A percentile compares a stretch with the other conserved stretches of the same genome.
phyloP scores from a whole-genome alignment of 2,797 vertebrate species.

The Acrossocheilus wenchowensis region DNA sequence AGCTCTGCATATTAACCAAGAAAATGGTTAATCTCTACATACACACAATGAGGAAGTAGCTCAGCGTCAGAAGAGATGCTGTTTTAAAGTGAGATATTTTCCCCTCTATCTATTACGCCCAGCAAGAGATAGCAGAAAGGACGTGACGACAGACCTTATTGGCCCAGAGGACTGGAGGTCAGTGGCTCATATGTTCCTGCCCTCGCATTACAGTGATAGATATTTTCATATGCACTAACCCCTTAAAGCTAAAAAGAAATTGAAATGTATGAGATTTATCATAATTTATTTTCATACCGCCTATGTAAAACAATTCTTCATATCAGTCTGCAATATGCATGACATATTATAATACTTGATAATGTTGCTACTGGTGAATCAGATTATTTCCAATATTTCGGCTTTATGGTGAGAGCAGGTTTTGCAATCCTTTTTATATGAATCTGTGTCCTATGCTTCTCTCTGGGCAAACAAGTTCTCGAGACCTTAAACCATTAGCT shows the following conservation, averaged over 20 bases:
- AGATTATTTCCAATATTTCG: slow-evolving; percentile 2
- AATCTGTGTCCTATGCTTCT: not conserved
- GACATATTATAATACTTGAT: slow-evolving; percentile 24
- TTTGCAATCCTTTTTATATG: slow-evolving; percentile 1
- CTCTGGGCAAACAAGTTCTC: not conserved
- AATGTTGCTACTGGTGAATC: slow-evolving; percentile 2
- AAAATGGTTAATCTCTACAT: slow-evolving; percentile 54
- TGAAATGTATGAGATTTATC: slow-evolving; percentile 38
- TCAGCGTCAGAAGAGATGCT: slow-evolving; percentile 64
- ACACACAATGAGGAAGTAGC: slow-evolving; percentile 52
- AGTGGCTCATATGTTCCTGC: slow-evolving; percentile 46
- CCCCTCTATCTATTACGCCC: slow-evolving; percentile 49
- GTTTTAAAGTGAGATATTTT: slow-evolving; percentile 41
- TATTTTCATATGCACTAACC: slow-evolving; percentile 51
- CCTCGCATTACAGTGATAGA: slow-evolving; percentile 41
- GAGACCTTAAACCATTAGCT: not conserved
- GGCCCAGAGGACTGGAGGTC: slow-evolving; percentile 46
- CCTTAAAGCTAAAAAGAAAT: slow-evolving; percentile 37
- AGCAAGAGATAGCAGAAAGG: slow-evolving; percentile 45
- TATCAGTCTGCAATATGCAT: slow-evolving; percentile 36
- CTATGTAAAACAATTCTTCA: slow-evolving; percentile 17
- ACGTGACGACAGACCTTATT: slow-evolving; percentile 58
- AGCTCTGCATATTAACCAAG: slow-evolving; percentile 32
- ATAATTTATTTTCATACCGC: slow-evolving; percentile 25
- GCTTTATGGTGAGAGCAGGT: not conserved